Evolutionary conservation across 2,888 invertebrate species (phyloP).

Genomic region (Buathra laborator): DNA sequence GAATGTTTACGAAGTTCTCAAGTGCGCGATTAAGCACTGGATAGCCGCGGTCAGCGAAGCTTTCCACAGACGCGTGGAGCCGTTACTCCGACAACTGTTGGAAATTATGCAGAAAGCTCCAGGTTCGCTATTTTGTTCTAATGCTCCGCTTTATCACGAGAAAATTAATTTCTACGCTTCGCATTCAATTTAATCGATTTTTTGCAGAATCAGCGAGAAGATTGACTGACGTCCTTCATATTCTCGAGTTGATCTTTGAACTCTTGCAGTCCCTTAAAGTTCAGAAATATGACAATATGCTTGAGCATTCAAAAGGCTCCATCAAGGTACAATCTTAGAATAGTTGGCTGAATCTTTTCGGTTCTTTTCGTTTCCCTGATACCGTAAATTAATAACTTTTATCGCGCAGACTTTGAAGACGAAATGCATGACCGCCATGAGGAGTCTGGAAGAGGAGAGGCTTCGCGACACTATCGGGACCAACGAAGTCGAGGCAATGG

Average conservation of each 20-base stretch:
- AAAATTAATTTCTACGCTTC: too few species aligned
- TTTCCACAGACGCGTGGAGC: slow-evolving; percentile 76
- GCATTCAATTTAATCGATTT: not conserved
- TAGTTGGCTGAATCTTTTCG: not conserved
- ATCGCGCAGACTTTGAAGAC: slow-evolving; percentile 73
- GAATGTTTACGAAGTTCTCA: slow-evolving; percentile 78
- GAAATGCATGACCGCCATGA: slow-evolving; percentile 70
- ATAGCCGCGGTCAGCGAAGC: slow-evolving; percentile 82
- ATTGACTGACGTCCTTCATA: slow-evolving; percentile 73
- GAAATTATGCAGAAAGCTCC: slow-evolving; percentile 71
- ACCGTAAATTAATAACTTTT: not conserved
- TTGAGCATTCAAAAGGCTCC: slow-evolving; percentile 63
- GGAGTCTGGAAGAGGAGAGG: slow-evolving; percentile 68
- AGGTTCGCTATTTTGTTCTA: slow-evolving; percentile 64
- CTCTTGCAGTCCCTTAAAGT: slow-evolving; percentile 77
- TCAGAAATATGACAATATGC: slow-evolving; percentile 74
- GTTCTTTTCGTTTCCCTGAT: slow-evolving; percentile 13
- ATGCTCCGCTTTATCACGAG: too few species aligned
- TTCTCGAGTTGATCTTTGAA: slow-evolving; percentile 77
- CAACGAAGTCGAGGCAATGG: slow-evolving; percentile 67
- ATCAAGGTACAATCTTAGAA: slow-evolving; percentile 66
- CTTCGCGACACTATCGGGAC: slow-evolving; percentile 73
- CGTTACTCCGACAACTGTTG: slow-evolving; percentile 74
- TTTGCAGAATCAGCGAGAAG: slow-evolving; percentile 73
- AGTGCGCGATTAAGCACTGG: slow-evolving; percentile 83